These are phyloP conservation scores for Salpingus planirostris DNA, from an alignment of 2,888 invertebrate genomes.

Conservation along the genomic window DNA sequence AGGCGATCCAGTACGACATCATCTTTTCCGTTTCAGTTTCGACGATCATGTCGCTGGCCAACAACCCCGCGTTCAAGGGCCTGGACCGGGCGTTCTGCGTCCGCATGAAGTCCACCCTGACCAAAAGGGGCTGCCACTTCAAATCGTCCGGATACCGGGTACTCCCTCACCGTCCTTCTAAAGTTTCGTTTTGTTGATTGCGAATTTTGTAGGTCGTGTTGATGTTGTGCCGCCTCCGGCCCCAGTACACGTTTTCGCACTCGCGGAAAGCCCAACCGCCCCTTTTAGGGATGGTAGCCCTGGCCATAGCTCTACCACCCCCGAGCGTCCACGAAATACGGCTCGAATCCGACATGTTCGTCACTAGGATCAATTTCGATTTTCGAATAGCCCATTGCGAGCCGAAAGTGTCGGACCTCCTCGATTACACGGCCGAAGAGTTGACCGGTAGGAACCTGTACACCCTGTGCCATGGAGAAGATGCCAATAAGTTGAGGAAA, in stretches of 20 bases:
- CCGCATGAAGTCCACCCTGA: conserved; percentile 95
- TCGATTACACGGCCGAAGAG: conserved; percentile 91
- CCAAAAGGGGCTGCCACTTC: conserved; percentile 94
- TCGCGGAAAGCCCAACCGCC: conserved; percentile 81
- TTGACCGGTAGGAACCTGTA: conserved; percentile 89
- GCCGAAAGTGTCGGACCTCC: conserved; percentile 87
- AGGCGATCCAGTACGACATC: too few relatives aligned
- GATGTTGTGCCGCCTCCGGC: conserved; percentile 82
- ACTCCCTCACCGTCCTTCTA: too few relatives aligned
- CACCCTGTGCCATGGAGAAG: conserved; percentile 91
- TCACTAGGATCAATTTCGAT: conserved; percentile 91
- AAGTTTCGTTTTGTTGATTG: too few relatives aligned
- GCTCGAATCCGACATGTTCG: conserved; percentile 92
- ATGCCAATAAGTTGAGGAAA: conserved; percentile 87
- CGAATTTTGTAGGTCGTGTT: conserved; percentile 70
- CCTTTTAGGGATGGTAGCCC: conserved; percentile 84
- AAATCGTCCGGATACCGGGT: conserved; percentile 94
- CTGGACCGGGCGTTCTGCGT: conserved; percentile 90
- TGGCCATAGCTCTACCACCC: conserved; percentile 93
- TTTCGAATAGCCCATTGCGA: conserved; percentile 96
- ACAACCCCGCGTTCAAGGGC: conserved; percentile 61
- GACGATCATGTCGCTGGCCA: conserved; percentile 69
- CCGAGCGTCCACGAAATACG: conserved; percentile 96
- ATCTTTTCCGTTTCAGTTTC: conserved; percentile 58
- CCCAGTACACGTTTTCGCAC: conserved; percentile 88